Evolutionary conservation across 2,888 invertebrate genomes (phyloP).

Genomic region (Drosophila ezoana): DNA sequence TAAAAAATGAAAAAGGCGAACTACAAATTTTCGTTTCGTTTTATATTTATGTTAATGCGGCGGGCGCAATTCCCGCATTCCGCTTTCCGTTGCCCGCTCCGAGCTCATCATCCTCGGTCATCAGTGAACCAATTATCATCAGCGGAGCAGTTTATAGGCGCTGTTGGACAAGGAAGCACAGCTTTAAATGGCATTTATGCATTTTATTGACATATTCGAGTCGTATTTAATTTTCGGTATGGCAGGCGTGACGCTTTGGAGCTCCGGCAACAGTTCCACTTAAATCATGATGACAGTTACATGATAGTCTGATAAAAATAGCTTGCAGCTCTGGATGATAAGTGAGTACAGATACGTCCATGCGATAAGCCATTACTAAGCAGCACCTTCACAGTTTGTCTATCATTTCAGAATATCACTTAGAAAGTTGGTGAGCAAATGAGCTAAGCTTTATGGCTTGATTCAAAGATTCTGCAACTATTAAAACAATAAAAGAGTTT

Average conservation of each 20-base stretch:
- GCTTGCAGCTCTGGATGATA: conserved; percentile 37
- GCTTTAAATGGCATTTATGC: conserved; percentile 63
- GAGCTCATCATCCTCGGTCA: conserved; percentile 53
- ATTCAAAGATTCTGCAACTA: conserved; percentile 8
- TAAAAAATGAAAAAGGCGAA: conserved; percentile 55
- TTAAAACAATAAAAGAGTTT: conserved; percentile 11
- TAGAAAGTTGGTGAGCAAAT: conserved; percentile 26
- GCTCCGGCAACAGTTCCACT: conserved; percentile 18
- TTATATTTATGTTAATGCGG: conserved; percentile 73
- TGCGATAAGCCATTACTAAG: conserved; percentile 33
- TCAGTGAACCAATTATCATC: conserved; percentile 70
- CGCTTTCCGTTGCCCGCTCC: conserved; percentile 4
- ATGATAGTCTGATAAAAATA: conserved; percentile 28
- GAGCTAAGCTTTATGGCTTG: conserved; percentile 11
- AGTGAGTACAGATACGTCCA: conserved; percentile 37
- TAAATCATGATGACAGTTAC: conserved; percentile 49
- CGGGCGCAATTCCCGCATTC: not conserved
- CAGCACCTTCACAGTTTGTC: conserved; percentile 20
- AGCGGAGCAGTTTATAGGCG: conserved; percentile 62
- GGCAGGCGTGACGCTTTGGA: conserved; percentile 47
- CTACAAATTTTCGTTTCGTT: conserved; percentile 54
- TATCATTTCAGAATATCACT: conserved; percentile 3
- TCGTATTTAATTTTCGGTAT: conserved; percentile 52
- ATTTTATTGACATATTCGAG: conserved; percentile 77
- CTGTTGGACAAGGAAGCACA: conserved; percentile 30